Evolutionary conservation across 2,888 invertebrate species (phyloP), one percentile per base, ranked within the genome.

Genomic region (Cactoblastis cactorum): DNA sequence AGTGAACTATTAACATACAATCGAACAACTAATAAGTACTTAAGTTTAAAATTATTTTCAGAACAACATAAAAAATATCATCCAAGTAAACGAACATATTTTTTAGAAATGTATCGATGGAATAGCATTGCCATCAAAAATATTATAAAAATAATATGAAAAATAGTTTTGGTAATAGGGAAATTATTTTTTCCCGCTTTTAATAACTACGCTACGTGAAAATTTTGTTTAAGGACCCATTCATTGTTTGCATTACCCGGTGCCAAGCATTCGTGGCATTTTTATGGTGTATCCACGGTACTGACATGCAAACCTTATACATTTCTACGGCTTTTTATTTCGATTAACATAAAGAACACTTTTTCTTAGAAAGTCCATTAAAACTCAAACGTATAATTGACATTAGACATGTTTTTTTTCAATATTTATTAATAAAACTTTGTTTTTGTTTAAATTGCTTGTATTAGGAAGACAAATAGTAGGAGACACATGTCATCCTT

Each of bases 191-290:
- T 51, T 53, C 39, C 50, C 51, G 41, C 41, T 49, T 39, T 41
- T 19, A 33, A 14, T 17, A 39, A 48, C 38, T 32, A n/a, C 11
- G 18, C 41, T 49, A n/a, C 32, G 33, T 41, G 49, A 33, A 49
- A 49, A 19, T n/a, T 38, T 17, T 28, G 39, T 39, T 39, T 39
- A 9, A 32, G 38, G 15, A 38, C 24, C 9, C 6, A 18, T 14
- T 39, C 49, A 12, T 32, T 41, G 41, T 49, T 39, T 19, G 38
- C 49, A 32, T 49, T 49, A 32, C 19, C 17, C 49, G 4, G 49
- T 41, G 49, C 49, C 49, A 49, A 49, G 33, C 41, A 49, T 49
- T 41, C 33, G 32, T 18, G 33, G 33, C n/a, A 49, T 49, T 39
- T 19, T 32, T 12, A 19, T 33, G 18, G 9, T 18, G 12, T 41